Evolutionary conservation across 2,113 vertebrate genomes (phyloP), one percentile per base, ranked within the genome.

Genomic region (Calypte anna): DNA sequence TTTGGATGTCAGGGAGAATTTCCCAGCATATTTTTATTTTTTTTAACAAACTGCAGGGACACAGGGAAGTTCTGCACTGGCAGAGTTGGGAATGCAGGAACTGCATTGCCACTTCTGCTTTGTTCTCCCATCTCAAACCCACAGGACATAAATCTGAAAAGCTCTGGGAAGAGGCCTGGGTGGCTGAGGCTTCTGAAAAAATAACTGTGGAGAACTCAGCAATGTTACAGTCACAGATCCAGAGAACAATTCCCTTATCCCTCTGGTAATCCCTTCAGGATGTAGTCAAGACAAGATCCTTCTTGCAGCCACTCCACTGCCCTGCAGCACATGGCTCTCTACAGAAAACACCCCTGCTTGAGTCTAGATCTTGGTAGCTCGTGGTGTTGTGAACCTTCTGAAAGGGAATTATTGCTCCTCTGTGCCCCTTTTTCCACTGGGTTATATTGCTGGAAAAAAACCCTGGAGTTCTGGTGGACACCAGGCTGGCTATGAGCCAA

Each of bases 51-150:
- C 21, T 28, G 48, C 48, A 40, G 66, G 15, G 55, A 30, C 66
- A 30, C 0, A 1, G 7, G 6, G 30, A 43, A 43, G 36, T 54
- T 70, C 12, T 1, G 1, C 3, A 0, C 44, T 66, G 61, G 25
- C 46, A 18, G 62, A 36, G 43, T 4, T 61, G 76, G 75, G 48
- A 58, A 28, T 21, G 64, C 25, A 58, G 70, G 28, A 88, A 33
- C 24, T 17, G 27, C 28, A 1, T n/a, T 59, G 59, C 69, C 20
- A 4, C 30, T 88, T 67, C 27, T 66, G 57, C 82, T 70, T 40
- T 57, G 5, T 50, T 83, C 44, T 40, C 40, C 40, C 40, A 40
- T 40, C 40, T 40, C 40, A 40, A 40, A 40, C 40, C 40, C 40
- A 10, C 40, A 40, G 40, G 40, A 12, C 40, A 40, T 11, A 40